Evolutionary conservation across 2,888 invertebrate genomes (phyloP), one percentile per base, ranked within the genome.

Genomic region (Ormyrus rosae): DNA sequence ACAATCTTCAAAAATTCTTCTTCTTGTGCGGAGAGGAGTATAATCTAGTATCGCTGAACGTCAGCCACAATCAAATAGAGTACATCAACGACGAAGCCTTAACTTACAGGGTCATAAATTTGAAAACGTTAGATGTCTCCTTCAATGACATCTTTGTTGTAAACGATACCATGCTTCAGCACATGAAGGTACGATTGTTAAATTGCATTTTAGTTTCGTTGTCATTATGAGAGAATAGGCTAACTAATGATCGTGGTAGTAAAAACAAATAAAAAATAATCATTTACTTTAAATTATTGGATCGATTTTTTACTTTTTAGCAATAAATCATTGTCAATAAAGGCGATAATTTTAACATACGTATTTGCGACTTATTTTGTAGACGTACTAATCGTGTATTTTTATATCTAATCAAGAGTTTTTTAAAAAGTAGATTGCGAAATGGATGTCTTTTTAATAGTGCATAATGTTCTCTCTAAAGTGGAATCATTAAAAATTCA

Each of bases 21-120:
- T 90, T 91, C 48, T 83, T 96, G 85, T 98, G 98, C 89, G 94
- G 94, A 87, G 96, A 97, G 87, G 92, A 97, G 82, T 97, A 97
- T 87, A 96, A 96, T 13, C 92, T 98, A 80, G 96, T 97, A 91
- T 95, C 96, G 84, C 92, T 98, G 68, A 96, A 97, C 89, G 92
- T 98, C 84, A 96, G 96, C 85, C 94, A 96, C 90, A 98, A 98
- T 89, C 93, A 94, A 87, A 91, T 98, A 76, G 96, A 96, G 89
- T 95, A 93, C 80, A 95, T 98, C 82, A 95, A 89, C 61, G 88
- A 90, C 58, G 86, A 86, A 69, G 88, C 90, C n/a, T 64, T 91
- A 1, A 90, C 86, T 80, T 82, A 87, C n/a, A 85, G 88, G 78
- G 84, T 89, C 48, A 83, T 87, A 2, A 89, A 89, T 64, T 84